Evolutionary conservation across 2,797 vertebrate species (phyloP), one percentile per base, ranked within the genome.

Genomic region (Rhyacichthys aspro): DNA sequence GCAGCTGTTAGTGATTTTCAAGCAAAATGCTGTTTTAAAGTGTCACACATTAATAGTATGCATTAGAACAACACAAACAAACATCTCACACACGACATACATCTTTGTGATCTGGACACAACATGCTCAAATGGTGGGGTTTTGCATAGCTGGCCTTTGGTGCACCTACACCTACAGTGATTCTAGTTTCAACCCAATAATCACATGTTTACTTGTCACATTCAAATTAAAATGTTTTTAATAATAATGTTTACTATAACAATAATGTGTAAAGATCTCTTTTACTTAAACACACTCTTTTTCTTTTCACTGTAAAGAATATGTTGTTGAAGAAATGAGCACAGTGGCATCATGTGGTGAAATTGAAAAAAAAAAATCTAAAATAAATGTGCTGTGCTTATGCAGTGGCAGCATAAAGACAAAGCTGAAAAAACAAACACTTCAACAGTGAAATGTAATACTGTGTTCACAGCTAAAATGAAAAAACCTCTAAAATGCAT

Each of bases 101-200:
- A 89, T 73, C 84, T 67, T 68, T 67, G 90, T 93, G 92, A 91
- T 83, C 92, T 95, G 94, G 94, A 98, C 96, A 98, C 97, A 97
- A 95, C 97, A 98, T 98, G 97, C 97, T 99, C 95, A 98, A 95
- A 91, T 93, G 91, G 85, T 94, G 89, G 86, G 37, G 85, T 72
- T 82, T 86, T 85, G 90, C 88, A 63, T 76, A 90, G 90, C 86
- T 82, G 90, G 89, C 88, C 88, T 88, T 63, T 79, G 86, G 87
- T 91, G 86, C 82, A 82, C 78, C 33, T 17, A 76, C 19, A 82
- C 65, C 63, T n/a, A n/a, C 19, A 16, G 23, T 5, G 23, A 28
- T 5, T 5, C 23, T 6, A 5, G 23, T 6, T 28, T 18, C 16
- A 49, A 16, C 33, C n/a, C 28, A 37, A 23, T 23, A 23, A 1